These are phyloP conservation scores for Mythimna ferrago DNA, from an alignment of 2,888 invertebrate genomes.

Conservation along the genomic window DNA sequence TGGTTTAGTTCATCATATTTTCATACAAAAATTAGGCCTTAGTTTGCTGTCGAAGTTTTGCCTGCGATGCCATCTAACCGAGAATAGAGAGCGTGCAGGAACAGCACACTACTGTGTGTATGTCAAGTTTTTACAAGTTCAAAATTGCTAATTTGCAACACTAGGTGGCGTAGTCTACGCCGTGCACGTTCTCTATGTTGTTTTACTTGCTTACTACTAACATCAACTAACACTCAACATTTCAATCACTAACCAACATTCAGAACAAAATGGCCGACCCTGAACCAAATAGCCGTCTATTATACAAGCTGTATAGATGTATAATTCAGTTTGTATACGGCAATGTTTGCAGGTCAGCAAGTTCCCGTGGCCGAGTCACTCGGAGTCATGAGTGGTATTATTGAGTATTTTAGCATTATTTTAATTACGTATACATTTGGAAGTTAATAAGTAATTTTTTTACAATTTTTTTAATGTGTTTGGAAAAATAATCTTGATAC, in stretches of 20 bases:
- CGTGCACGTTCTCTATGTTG: no score
- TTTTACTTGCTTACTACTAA: conserved; percentile 15
- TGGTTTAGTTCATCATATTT: no score
- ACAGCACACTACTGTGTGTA: no score
- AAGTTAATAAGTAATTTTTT: conserved; percentile 47
- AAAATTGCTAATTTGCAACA: no score
- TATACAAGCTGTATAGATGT: conserved; percentile 24
- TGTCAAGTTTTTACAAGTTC: no score
- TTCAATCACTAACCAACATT: not conserved
- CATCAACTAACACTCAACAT: not conserved
- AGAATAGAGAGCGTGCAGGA: no score
- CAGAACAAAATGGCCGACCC: conserved; percentile 23
- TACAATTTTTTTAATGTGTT: no score
- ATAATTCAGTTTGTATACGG: conserved; percentile 52
- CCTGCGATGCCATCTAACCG: no score
- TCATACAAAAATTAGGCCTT: no score
- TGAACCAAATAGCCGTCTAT: conserved; percentile 12
- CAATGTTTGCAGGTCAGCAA: conserved; percentile 86
- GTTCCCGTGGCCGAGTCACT: conserved; percentile 88
- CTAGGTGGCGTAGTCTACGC: no score
- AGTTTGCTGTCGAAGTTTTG: no score
- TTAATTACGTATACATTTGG: conserved; percentile 73
- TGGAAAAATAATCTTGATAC: no score
- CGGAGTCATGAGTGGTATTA: conserved; percentile 87
- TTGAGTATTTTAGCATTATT: conserved; percentile 59